These are phyloP conservation scores for Darevskia mixta DNA, from an alignment of 2,797 vertebrate genomes.

Conservation along the genomic window DNA sequence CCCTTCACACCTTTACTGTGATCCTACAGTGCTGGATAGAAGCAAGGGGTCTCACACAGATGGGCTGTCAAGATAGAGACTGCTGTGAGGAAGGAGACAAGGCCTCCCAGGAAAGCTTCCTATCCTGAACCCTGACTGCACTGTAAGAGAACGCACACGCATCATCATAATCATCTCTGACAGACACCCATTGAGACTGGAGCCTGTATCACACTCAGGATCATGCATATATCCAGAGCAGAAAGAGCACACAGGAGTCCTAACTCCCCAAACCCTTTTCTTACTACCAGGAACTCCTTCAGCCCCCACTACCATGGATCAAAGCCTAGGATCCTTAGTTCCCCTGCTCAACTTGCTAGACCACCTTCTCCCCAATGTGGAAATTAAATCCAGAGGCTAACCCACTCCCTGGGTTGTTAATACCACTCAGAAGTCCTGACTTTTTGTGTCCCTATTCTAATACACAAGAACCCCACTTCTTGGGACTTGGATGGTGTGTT, in stretches of 20 bases:
- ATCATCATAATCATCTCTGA: background rate
- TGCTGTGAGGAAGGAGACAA: background rate
- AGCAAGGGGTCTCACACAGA: background rate
- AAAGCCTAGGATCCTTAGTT: background rate
- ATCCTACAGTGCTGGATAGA: conserved; percentile 16
- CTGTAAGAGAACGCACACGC: background rate
- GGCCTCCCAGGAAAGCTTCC: background rate
- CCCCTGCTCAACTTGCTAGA: background rate
- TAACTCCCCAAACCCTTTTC: background rate
- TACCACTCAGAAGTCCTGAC: background rate
- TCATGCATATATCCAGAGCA: background rate
- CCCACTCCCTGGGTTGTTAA: conserved; percentile 13
- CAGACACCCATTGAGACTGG: background rate
- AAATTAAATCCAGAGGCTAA: conserved; percentile 7
- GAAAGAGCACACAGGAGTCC: background rate
- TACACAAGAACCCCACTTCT: background rate
- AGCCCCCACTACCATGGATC: background rate
- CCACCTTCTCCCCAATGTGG: background rate
- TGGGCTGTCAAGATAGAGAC: conserved; percentile 1
- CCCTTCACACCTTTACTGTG: conserved; percentile 3
- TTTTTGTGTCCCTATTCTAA: background rate
- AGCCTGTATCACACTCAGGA: background rate
- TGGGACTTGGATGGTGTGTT: background rate
- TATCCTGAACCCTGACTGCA: background rate
- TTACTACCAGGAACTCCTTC: background rate